A percentile compares a stretch with the other conserved stretches of the same genome.
Evolutionary conservation across 2,888 invertebrate genomes (phyloP).

Genomic region (Campoletis raptor): DNA sequence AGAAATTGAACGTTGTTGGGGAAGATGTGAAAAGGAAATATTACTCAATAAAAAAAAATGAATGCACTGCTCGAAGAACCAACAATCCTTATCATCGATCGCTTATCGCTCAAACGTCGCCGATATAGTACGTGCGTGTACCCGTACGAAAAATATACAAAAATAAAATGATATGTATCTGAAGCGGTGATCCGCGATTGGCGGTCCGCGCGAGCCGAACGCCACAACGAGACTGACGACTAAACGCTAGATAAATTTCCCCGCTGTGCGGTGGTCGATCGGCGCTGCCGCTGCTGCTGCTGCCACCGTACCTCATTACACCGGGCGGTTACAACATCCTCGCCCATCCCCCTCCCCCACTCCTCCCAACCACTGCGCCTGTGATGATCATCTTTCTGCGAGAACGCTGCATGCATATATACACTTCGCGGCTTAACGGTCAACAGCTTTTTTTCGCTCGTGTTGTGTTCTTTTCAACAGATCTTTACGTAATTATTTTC

Average conservation of each 20-base stretch:
- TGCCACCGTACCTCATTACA: neutral
- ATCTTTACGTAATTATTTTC: constrained; percentile 13
- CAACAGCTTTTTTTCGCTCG: neutral
- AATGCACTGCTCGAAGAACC: neutral
- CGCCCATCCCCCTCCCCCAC: neutral
- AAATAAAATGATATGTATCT: neutral
- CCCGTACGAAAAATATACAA: neutral
- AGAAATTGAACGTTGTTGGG: neutral
- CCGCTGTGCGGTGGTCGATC: constrained; percentile 2
- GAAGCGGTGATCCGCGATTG: constrained; percentile 41
- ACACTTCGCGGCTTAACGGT: neutral
- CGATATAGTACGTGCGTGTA: neutral
- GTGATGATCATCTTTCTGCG: neutral
- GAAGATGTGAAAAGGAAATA: neutral
- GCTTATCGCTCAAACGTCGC: neutral
- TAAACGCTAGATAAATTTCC: constrained; percentile 28
- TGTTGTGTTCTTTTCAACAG: neutral
- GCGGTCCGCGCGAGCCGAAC: constrained; percentile 60
- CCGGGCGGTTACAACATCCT: neutral
- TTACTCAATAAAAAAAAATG: neutral
- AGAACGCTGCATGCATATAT: neutral
- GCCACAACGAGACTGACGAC: constrained; percentile 63
- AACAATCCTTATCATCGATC: neutral
- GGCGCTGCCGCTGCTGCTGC: neutral
- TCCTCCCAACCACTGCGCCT: too few species aligned